Conservation (phyloP, 2,113 vertebrate genomes). For the Chaenogobius annularis region DNA sequence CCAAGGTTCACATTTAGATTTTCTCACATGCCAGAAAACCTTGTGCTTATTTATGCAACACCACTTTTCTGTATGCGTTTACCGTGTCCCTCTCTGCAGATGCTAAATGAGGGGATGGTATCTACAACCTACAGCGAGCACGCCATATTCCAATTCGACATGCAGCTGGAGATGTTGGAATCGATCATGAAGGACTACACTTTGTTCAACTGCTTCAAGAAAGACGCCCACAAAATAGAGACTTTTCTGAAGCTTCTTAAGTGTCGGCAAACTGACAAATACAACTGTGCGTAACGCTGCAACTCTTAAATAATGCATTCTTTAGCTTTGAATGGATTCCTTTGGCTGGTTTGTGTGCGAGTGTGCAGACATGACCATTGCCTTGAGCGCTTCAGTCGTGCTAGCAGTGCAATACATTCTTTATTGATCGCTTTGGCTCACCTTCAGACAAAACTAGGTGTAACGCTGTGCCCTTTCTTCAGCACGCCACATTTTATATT, state of each 20-base stretch:
- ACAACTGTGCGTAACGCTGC: slow-evolving; percentile 59
- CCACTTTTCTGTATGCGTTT: not conserved
- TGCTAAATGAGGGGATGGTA: slow-evolving; percentile 67
- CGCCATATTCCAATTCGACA: slow-evolving; percentile 34
- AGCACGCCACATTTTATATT: slow-evolving; percentile 45
- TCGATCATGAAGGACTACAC: slow-evolving; percentile 72
- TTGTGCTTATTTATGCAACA: not conserved
- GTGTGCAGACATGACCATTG: slow-evolving; percentile 52
- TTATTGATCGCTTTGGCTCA: slow-evolving; percentile 68
- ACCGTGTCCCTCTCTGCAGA: slow-evolving; percentile 45
- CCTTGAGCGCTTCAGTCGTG: slow-evolving; percentile 36
- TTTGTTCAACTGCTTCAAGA: slow-evolving; percentile 77
- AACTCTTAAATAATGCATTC: slow-evolving; percentile 43
- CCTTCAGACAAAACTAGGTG: slow-evolving; percentile 60
- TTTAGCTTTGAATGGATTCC: slow-evolving; percentile 52
- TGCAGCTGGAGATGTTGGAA: slow-evolving; percentile 65
- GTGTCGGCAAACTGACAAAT: slow-evolving; percentile 69
- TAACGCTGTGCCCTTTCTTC: slow-evolving; percentile 53
- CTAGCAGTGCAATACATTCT: slow-evolving; percentile 44
- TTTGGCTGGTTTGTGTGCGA: slow-evolving; percentile 28
- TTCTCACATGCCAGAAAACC: not conserved
- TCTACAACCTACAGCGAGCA: slow-evolving; percentile 38
- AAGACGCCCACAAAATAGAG: slow-evolving; percentile 79
- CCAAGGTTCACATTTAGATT: slow-evolving; percentile 60
- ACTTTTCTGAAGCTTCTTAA: slow-evolving; percentile 79